Percentiles rank a stretch among this genome's conserved stretches.
Evolutionary conservation across 2,113 vertebrate genomes (phyloP).

Genomic region (Aegotheles bennettii): DNA sequence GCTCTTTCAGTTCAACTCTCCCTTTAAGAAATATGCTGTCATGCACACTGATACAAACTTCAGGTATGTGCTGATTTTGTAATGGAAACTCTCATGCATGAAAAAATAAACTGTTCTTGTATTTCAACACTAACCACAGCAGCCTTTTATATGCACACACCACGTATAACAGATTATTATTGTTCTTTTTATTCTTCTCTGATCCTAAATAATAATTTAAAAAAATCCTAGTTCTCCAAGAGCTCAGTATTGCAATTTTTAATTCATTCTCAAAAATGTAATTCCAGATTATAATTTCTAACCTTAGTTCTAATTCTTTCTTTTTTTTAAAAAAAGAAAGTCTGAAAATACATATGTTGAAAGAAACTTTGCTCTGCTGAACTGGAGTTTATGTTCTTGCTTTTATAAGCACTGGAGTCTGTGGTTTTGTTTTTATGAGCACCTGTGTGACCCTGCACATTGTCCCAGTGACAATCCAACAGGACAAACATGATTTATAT

Average conservation of each 20-base stretch:
- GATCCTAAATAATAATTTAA: not conserved
- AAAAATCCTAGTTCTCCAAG: not conserved
- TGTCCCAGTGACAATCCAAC: not conserved
- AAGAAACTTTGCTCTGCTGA: not conserved
- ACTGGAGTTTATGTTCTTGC: not conserved
- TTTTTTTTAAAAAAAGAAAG: too few species aligned
- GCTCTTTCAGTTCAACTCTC: not conserved
- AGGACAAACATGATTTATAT: not conserved
- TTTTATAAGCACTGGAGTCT: not conserved
- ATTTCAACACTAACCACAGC: not conserved
- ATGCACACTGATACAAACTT: not conserved
- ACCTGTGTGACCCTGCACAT: not conserved
- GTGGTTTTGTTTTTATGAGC: not conserved
- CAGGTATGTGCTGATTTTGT: not conserved
- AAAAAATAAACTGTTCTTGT: not conserved
- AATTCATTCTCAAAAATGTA: not conserved
- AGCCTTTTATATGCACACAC: not conserved
- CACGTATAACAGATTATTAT: not conserved
- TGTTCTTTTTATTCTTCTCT: not conserved
- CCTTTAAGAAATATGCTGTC: not conserved
- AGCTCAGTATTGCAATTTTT: not conserved
- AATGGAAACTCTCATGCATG: not conserved
- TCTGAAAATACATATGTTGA: not conserved
- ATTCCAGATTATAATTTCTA: not conserved
- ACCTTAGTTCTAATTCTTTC: not conserved